Conservation (phyloP, 2,888 invertebrate species). For the Miltochrista miniata region DNA sequence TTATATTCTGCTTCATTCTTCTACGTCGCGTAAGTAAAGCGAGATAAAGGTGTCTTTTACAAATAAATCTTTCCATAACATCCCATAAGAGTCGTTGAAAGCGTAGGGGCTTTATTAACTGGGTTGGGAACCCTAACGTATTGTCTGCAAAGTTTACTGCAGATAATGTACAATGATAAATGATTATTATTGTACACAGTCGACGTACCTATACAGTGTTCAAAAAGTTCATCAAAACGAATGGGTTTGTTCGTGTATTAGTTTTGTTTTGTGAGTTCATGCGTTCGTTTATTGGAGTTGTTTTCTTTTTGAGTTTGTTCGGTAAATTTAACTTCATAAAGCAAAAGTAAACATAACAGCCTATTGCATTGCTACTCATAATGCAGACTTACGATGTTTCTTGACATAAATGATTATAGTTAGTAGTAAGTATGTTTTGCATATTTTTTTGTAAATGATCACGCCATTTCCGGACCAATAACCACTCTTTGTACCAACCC, state of each 20-base stretch:
- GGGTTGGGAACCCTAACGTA: neutral
- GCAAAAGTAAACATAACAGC: too few species aligned
- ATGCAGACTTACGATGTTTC: too few species aligned
- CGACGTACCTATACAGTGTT: neutral
- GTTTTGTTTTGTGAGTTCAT: neutral
- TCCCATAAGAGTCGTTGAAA: constrained; percentile 1
- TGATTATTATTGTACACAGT: neutral
- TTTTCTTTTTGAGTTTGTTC: neutral
- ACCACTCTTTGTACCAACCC: too few species aligned
- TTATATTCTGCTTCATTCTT: neutral
- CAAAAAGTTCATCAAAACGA: neutral
- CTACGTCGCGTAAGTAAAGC: neutral
- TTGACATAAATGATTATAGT: too few species aligned
- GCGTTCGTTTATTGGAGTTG: neutral
- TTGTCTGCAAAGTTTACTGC: neutral
- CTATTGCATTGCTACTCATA: too few species aligned
- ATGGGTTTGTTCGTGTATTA: neutral
- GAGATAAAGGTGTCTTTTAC: neutral
- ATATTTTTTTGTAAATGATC: too few species aligned
- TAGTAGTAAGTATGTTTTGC: too few species aligned
- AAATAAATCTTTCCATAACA: constrained; percentile 7
- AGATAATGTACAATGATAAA: neutral
- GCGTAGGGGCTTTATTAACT: constrained; percentile 3
- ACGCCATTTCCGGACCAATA: too few species aligned
- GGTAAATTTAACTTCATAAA: too few species aligned